Conservation (phyloP, 2,888 invertebrate genomes). For the Cataglyphis rosenhaueri region DNA sequence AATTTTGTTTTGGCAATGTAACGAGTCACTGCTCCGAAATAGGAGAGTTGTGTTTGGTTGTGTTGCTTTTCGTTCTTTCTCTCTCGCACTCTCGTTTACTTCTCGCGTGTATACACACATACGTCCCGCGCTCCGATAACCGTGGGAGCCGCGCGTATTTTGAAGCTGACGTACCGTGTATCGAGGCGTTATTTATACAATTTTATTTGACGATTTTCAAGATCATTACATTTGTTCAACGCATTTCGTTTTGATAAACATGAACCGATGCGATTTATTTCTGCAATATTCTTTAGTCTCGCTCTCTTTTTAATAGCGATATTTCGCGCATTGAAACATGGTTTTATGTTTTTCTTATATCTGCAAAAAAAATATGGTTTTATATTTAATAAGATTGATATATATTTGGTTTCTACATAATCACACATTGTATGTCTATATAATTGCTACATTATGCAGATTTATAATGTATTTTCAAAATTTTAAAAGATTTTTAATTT, state of each 20-base stretch:
- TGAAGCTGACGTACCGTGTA: not conserved
- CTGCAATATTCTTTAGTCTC: not conserved
- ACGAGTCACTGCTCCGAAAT: slow-evolving; percentile 16
- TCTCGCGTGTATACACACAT: not conserved
- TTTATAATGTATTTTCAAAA: not conserved
- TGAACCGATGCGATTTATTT: not conserved
- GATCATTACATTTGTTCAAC: not conserved
- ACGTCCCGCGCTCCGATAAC: not conserved
- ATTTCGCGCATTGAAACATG: not conserved
- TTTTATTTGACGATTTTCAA: slow-evolving; percentile 33
- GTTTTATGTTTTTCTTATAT: not conserved
- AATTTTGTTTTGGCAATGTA: slow-evolving; percentile 12
- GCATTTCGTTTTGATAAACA: slow-evolving; percentile 11
- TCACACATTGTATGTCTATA: not conserved
- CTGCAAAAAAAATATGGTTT: not conserved
- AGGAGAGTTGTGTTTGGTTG: not conserved
- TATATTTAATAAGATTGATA: not conserved
- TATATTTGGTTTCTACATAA: not conserved
- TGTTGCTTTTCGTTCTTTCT: slow-evolving; percentile 22
- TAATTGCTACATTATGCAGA: not conserved
- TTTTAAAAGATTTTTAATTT: not conserved
- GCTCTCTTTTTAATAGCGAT: not conserved
- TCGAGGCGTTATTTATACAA: slow-evolving; percentile 8
- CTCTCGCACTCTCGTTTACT: not conserved
- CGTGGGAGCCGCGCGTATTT: slow-evolving; percentile 32